Conservation (phyloP, 2,888 invertebrate species). For the Drosophila formosana region DNA sequence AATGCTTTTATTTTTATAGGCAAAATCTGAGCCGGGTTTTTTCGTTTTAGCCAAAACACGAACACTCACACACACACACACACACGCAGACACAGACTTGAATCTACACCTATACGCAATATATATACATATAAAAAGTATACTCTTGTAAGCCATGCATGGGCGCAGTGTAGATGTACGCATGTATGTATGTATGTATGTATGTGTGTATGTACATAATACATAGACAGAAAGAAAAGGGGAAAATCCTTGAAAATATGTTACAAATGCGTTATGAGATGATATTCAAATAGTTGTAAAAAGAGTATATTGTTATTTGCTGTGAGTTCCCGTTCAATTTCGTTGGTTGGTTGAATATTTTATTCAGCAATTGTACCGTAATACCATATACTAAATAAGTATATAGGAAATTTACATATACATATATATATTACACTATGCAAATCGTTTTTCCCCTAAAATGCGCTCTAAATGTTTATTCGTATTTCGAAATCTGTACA, state of each 20-base stretch:
- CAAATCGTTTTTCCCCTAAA: slow-evolving; percentile 48
- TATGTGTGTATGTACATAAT: slow-evolving; percentile 49
- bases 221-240: slow-evolving; percentile 19
- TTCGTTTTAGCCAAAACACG: slow-evolving; percentile 29
- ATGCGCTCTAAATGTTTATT: slow-evolving; percentile 67
- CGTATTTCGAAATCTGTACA: slow-evolving; percentile 32
- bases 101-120: slow-evolving; percentile 28
- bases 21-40: slow-evolving; percentile 33
- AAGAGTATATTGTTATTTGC: slow-evolving; percentile 66
- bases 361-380: slow-evolving; percentile 45
- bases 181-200: slow-evolving; percentile 3
- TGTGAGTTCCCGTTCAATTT: slow-evolving; percentile 71
- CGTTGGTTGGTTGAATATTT: slow-evolving; percentile 46
- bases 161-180: slow-evolving; percentile 13
- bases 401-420: slow-evolving; percentile 35
- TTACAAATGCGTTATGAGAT: slow-evolving; percentile 57
- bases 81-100: slow-evolving; percentile 31
- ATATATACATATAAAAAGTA: slow-evolving; percentile 11
- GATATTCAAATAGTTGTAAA: slow-evolving; percentile 50
- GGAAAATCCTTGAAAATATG: slow-evolving; percentile 32
- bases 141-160: slow-evolving; percentile 16
- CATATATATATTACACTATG: slow-evolving; percentile 30
- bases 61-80: slow-evolving; percentile 32
- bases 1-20: slow-evolving; percentile 65
- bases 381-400: slow-evolving; percentile 29